A percentile compares a stretch with the other conserved stretches of the same genome.
Evolutionary conservation across 2,797 vertebrate species (phyloP).

Genomic region (Sparus aurata): DNA sequence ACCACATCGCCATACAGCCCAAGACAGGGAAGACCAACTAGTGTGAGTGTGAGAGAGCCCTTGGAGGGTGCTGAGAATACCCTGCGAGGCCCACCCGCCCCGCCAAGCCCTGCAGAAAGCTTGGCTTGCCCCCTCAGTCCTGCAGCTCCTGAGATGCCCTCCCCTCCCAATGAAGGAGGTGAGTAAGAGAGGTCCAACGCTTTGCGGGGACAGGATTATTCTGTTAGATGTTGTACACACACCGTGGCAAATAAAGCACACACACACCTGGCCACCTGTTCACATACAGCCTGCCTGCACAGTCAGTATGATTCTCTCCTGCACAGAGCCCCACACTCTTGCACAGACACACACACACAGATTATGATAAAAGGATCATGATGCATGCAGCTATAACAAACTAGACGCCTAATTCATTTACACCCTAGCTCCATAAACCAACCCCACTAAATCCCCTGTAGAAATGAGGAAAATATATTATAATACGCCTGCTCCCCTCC

Average conservation of each 20-base stretch:
- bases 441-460: conserved; percentile 57
- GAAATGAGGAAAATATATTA: conserved; percentile 52
- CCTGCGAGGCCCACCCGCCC: conserved; percentile 65
- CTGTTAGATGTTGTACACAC: conserved; percentile 25
- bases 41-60: conserved; percentile 58
- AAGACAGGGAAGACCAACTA: conserved; percentile 76
- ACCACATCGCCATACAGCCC: conserved; percentile 57
- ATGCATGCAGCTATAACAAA: conserved; percentile 48
- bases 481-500: conserved; percentile 22
- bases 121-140: conserved; percentile 69
- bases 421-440: conserved; percentile 55
- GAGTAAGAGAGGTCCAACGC: conserved; percentile 70
- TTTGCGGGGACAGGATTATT: conserved; percentile 23
- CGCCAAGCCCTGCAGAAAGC: conserved; percentile 79
- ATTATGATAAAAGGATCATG: conserved; percentile 44
- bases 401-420: conserved; percentile 58
- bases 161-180: conserved; percentile 96
- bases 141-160: conserved; percentile 91
- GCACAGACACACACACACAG: neutral
- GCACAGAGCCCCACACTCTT: conserved; percentile 12
- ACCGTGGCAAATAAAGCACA: neutral
- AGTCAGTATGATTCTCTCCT: conserved; percentile 9
- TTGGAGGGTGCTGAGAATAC: conserved; percentile 65
- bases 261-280: conserved; percentile 15
- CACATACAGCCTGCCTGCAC: neutral